A percentile compares a stretch with the other conserved stretches of the same genome.
These are phyloP conservation scores for Triplophysa siluroides DNA, from an alignment of 2,113 vertebrate genomes.

Conservation along the genomic window DNA sequence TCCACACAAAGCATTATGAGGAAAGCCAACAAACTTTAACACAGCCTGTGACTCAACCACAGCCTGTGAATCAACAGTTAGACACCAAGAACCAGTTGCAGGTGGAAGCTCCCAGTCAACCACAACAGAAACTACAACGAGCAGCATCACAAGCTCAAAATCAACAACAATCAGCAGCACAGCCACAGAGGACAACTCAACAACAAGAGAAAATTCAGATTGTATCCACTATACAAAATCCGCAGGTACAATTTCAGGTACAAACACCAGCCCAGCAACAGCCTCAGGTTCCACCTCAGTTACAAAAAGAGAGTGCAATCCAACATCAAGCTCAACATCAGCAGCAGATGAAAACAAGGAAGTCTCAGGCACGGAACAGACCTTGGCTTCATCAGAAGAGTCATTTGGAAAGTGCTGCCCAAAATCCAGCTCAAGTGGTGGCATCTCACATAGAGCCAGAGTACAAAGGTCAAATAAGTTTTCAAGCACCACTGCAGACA, in stretches of 20 bases:
- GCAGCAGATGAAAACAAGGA: conserved; percentile 62
- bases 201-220: conserved; percentile 9
- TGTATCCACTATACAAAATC: background rate
- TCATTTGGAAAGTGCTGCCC: conserved; percentile 28
- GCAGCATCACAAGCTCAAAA: background rate
- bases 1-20: background rate
- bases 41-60: conserved; percentile 18
- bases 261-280: conserved; percentile 24
- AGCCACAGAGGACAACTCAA: background rate
- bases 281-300: conserved; percentile 16
- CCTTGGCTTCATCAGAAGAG: conserved; percentile 72
- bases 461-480: background rate
- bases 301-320: conserved; percentile 22
- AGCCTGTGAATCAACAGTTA: background rate
- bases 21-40: conserved; percentile 26
- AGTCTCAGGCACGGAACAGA: conserved; percentile 67
- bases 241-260: conserved; percentile 1
- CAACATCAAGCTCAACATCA: conserved; percentile 53
- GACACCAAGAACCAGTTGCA: conserved; percentile 20
- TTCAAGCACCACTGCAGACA: conserved; percentile 41
- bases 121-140: conserved; percentile 5
- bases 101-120: background rate
- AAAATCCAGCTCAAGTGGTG: conserved; percentile 4
- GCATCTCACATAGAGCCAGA: background rate
- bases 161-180: conserved; percentile 18